Evolutionary conservation across 1,140 invertebrate species (phyloP).

Genomic region (Temnothorax curvispinosus): DNA sequence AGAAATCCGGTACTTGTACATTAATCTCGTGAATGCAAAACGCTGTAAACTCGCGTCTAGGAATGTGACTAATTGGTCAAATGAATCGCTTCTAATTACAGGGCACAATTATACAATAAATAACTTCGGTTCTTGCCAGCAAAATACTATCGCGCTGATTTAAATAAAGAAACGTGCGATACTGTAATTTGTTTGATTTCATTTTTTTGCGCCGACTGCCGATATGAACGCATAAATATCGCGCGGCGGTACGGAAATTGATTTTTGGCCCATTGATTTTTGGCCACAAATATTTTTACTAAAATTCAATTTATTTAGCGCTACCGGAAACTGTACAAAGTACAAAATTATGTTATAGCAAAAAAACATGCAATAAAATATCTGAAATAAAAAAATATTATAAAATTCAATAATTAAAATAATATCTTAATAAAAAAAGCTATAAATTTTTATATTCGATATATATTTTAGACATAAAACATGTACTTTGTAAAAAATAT

Average conservation of each 20-base stretch:
- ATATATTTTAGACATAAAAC: background rate
- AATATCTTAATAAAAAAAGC: background rate
- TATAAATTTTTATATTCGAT: background rate
- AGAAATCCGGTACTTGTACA: conserved; percentile 28
- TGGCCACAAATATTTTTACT: conserved; percentile 2
- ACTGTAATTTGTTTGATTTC: conserved; percentile 28
- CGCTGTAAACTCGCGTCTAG: conserved; percentile 14
- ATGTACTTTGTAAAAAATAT: background rate
- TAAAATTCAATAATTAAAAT: conserved; percentile 6
- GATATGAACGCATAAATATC: conserved; percentile 44
- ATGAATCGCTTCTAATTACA: conserved; percentile 49
- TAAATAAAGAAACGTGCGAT: conserved; percentile 31
- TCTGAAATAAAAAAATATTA: background rate
- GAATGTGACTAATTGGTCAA: conserved; percentile 38
- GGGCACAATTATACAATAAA: conserved; percentile 38
- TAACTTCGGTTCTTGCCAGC: background rate
- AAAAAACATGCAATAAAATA: conserved; percentile 6
- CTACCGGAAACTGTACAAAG: background rate
- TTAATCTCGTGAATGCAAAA: conserved; percentile 40
- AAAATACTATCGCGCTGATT: background rate
- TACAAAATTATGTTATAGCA: conserved; percentile 29
- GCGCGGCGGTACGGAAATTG: background rate
- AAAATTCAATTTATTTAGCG: conserved; percentile 44
- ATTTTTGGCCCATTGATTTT: conserved; percentile 40
- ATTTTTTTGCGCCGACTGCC: background rate